Conservation (phyloP, 2,888 invertebrate species). For the Myathropa florea region DNA sequence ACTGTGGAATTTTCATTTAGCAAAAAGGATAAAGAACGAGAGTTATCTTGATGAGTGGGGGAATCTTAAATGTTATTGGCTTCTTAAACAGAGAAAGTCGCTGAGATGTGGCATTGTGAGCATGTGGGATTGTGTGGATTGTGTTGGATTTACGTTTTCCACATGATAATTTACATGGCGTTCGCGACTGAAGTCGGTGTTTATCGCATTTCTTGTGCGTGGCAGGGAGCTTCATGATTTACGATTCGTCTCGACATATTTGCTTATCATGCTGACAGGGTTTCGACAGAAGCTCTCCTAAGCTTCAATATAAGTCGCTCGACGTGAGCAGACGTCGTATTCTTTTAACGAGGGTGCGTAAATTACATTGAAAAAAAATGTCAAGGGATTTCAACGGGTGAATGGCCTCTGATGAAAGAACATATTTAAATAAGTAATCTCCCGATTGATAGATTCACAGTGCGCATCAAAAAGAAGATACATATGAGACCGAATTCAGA, state of each 20-base stretch:
- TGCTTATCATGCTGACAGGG: not conserved
- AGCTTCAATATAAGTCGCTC: not conserved
- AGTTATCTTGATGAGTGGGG: conserved; percentile 10
- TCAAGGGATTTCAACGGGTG: not conserved
- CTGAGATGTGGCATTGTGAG: not conserved
- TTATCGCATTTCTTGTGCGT: not conserved
- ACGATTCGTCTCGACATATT: not conserved
- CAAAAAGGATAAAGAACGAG: not conserved
- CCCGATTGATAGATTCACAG: no score
- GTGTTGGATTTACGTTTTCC: not conserved
- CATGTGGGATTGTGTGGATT: not conserved
- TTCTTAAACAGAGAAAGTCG: not conserved
- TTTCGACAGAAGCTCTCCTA: not conserved
- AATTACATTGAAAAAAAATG: not conserved
- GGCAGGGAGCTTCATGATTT: not conserved
- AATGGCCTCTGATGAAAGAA: not conserved
- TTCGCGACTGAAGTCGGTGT: not conserved
- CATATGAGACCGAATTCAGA: no score
- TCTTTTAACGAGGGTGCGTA: not conserved
- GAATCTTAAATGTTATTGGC: conserved; percentile 33
- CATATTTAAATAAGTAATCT: not conserved
- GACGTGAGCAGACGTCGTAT: not conserved
- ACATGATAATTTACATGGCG: not conserved
- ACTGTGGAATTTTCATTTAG: conserved; percentile 30
- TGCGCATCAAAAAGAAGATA: no score